Evolutionary conservation across 1,140 invertebrate genomes (phyloP).

Genomic region (Ostrea denselamellosa): DNA sequence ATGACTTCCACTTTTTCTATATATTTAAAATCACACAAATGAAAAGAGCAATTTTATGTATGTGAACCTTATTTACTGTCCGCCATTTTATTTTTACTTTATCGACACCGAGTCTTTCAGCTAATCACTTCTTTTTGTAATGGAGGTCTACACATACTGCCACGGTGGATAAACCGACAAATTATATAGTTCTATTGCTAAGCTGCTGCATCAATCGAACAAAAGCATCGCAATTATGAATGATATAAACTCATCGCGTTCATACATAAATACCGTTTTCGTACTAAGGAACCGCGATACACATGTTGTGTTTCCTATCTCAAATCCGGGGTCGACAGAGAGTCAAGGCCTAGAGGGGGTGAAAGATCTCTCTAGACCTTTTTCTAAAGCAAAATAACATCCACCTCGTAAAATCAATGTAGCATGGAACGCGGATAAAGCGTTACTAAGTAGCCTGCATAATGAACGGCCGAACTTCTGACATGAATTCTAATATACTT

Average conservation of each 20-base stretch:
- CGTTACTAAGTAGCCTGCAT: conserved; percentile 23
- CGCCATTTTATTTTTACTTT: no score
- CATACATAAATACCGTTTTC: neutral
- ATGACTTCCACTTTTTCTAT: no score
- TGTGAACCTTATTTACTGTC: no score
- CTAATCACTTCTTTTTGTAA: no score
- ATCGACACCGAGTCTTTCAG: no score
- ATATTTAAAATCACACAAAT: no score
- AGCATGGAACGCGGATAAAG: neutral
- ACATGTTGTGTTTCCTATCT: conserved; percentile 9
- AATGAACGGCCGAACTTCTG: neutral
- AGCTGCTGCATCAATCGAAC: neutral
- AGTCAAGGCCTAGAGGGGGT: conserved; percentile 32
- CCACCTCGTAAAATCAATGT: conserved; percentile 32
- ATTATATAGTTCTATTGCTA: no score
- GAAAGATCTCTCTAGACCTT: conserved; percentile 13
- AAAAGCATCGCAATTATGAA: neutral
- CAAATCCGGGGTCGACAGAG: conserved; percentile 13
- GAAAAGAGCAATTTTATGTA: no score
- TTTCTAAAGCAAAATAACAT: conserved; percentile 19
- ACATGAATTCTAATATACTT: conserved; percentile 21
- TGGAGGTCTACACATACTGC: no score
- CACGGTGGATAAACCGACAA: no score
- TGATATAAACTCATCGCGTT: neutral
- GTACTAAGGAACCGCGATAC: neutral